Base-by-base conservation (phyloP, 2,888 invertebrate species). In the Trichogramma dendrolimi region DNA sequence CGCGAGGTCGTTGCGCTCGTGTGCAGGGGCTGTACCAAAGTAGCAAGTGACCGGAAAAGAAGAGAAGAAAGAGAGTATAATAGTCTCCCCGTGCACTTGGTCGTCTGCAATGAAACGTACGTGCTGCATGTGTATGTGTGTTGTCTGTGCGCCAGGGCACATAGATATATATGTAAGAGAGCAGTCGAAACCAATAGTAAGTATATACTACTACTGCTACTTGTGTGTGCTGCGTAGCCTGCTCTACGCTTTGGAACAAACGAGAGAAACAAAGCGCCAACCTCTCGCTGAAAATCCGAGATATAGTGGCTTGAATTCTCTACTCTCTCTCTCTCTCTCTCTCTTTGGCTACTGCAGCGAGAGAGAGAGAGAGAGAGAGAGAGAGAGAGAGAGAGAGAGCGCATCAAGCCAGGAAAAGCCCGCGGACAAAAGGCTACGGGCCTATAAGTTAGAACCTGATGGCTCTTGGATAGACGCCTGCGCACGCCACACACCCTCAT, bases 391-490 rank as follows among this genome's bases (percentile, higher is more conserved):
- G 66, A 64, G 61, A 42, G 66, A 68, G 67, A 67, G 69, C 69
- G 71, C 27, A 74, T 73, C 75, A 72, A 73, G 77, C 77, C 74
- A 76, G 76, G 76, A 75, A 77, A 76, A 77, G 74, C 75, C 27
- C 27, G 70, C 71, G 74, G 75, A 78, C 77, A 78, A 78, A 78
- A 76, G 77, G 75, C 75, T 76, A 75, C 71, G 71, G 69, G 75
- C 74, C 77, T 77, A 77, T 77, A 78, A 77, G 76, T 77, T 76
- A 77, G 73, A 27, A 70, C 71, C 72, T 76, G 76, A 76, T 76
- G 74, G 75, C 68, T 27, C 27, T 27, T 73, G 71, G 73, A 74
- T 68, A 69, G 72, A 71, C 72, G 65, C 50, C 27, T 27, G 27
- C 27, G 27, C 27, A 27, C 3, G 27, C 27, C 27, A 27, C 27